Conservation (phyloP, 2,888 invertebrate species). For the Acronicta aceris region DNA sequence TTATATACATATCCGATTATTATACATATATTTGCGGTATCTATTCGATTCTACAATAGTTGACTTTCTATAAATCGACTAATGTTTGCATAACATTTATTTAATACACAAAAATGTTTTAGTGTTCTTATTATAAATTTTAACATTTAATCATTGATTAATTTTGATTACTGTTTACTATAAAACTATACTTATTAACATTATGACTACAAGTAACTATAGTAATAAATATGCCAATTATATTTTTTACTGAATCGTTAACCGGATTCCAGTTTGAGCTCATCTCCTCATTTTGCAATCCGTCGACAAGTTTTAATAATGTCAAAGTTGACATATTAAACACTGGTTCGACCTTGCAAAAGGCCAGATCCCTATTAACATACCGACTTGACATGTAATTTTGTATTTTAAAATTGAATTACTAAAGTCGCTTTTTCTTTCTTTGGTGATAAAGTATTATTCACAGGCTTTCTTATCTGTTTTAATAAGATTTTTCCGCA, state of each 20-base stretch:
- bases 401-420: conserved; percentile 26
- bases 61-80: conserved; percentile 40
- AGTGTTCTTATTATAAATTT: neutral
- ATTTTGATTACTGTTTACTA: too few relatives aligned
- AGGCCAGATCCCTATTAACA: conserved; percentile 58
- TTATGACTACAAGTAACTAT: too few relatives aligned
- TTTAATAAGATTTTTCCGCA: conserved; percentile 4
- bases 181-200: too few relatives aligned
- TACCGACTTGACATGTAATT: conserved; percentile 50
- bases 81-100: conserved; percentile 31
- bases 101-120: neutral
- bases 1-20: conserved; percentile 26
- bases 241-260: conserved; percentile 23
- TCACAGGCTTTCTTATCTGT: neutral
- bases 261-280: conserved; percentile 34
- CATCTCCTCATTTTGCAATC: conserved; percentile 65
- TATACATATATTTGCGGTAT: conserved; percentile 22
- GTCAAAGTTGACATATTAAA: conserved; percentile 75
- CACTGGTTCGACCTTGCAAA: conserved; percentile 69
- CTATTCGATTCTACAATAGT: conserved; percentile 32
- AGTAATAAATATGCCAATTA: conserved; percentile 12
- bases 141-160: too few relatives aligned
- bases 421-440: conserved; percentile 42
- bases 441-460: conserved; percentile 1
- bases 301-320: conserved; percentile 68